Evolutionary conservation across 2,888 invertebrate species (phyloP), one percentile per base, ranked within the genome.

Genomic region (Cosmia trapezina): DNA sequence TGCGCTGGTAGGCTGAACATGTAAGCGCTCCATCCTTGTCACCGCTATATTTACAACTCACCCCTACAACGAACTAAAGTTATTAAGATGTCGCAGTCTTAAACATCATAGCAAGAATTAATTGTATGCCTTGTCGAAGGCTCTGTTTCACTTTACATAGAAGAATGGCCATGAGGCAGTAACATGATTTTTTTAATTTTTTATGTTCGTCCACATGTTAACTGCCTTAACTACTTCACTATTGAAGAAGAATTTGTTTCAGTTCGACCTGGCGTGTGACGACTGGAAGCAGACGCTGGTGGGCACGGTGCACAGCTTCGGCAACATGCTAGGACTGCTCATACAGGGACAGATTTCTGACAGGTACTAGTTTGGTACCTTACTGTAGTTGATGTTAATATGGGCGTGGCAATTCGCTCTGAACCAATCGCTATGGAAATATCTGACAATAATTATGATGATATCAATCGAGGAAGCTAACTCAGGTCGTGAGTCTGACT

Each of bases 221-320:
- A 17, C 5, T 14, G 28, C n/a, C 43, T 8, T 45, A 28, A n/a
- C n/a, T n/a, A n/a, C n/a, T 14, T 11, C 12, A 59, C 9, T 62
- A n/a, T 14, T 41, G 12, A 49, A n/a, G 17, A 28, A 7, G 4
- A 47, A 14, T 73, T 54, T 63, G 66, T 88, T 85, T 2, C 89
- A 96, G 96, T 95, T 96, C 79, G 90, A 89, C 0, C 88, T 96
- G 84, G 96, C 94, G 19, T 95, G 96, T 72, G 85, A 95, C 66
- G 96, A 95, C 28, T 96, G 96, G 96, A 96, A 96, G 89, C 93
- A 90, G 69, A 91, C 95, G 5, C 86, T 96, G 80, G 94, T 95
- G 77, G 96, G 96, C 61, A 95, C 95, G 0, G 91, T 91, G 22
- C 96, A 95, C 87, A 91, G 93, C 87, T 93, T 94, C 86, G 96